phyloP scores from a whole-genome alignment of 2,888 invertebrate species.

The Chloroclysta siterata region DNA sequence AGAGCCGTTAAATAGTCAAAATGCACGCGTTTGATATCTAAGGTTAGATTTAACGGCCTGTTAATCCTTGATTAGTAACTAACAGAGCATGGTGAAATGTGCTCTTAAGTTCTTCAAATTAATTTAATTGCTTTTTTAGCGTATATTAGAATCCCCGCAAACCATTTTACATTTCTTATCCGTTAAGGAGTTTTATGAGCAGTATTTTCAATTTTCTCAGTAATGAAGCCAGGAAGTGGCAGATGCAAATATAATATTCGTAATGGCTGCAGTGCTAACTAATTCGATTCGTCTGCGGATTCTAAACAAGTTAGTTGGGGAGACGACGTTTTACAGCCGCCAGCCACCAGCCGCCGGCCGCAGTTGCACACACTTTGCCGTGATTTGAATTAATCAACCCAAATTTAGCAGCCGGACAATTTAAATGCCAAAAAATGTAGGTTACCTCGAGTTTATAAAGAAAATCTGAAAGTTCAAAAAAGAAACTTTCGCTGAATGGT shows the following conservation, averaged over 20 bases:
- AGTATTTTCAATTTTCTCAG: constrained; percentile 35
- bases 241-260: constrained; percentile 80
- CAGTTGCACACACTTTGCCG: constrained; percentile 36
- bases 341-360: constrained; percentile 40
- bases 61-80: too few relatives aligned
- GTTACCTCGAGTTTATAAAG: not conserved
- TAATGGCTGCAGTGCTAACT: constrained; percentile 76
- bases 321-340: constrained; percentile 57
- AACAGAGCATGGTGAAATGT: too few relatives aligned
- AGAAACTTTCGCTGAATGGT: constrained; percentile 10
- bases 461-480: constrained; percentile 5
- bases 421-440: not conserved
- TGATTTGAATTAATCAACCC: constrained; percentile 39
- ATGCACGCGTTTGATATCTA: too few relatives aligned
- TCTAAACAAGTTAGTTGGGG: constrained; percentile 73
- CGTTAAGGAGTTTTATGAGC: constrained; percentile 17
- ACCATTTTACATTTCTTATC: constrained; percentile 23
- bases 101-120: constrained; percentile 8
- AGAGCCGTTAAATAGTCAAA: too few relatives aligned
- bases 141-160: constrained; percentile 2
- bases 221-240: constrained; percentile 64
- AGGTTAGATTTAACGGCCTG: too few relatives aligned
- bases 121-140: constrained; percentile 8
- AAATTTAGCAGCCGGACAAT: constrained; percentile 14
- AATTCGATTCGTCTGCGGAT: constrained; percentile 78